phyloP scores from a whole-genome alignment of 2,888 invertebrate genomes.

The Pediacus dermestoides region DNA sequence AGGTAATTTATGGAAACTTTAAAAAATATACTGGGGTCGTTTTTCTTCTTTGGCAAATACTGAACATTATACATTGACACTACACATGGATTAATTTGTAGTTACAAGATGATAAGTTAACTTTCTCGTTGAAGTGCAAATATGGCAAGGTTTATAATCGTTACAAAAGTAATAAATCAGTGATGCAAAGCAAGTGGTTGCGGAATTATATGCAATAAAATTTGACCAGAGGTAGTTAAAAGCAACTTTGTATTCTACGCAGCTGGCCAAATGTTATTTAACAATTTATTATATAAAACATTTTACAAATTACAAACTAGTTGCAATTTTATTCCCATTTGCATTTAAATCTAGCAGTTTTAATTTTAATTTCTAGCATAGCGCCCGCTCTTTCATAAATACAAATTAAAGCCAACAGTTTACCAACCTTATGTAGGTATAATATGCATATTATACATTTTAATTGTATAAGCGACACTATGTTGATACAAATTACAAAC shows the following conservation, averaged over 20 bases:
- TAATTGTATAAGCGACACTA: constrained; percentile 28
- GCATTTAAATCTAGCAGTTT: constrained; percentile 28
- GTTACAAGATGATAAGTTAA: too few species aligned
- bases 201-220: background rate
- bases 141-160: too few species aligned
- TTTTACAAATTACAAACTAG: constrained; percentile 33
- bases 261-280: constrained; percentile 13
- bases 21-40: too few species aligned
- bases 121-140: too few species aligned
- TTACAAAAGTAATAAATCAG: background rate
- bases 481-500: constrained; percentile 30
- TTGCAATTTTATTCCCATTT: constrained; percentile 36
- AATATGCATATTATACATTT: constrained; percentile 22
- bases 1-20: too few species aligned
- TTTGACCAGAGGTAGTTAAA: constrained; percentile 3
- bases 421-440: constrained; percentile 22
- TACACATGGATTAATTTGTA: too few species aligned
- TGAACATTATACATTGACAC: too few species aligned
- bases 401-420: constrained; percentile 31
- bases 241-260: constrained; percentile 2
- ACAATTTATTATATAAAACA: constrained; percentile 31
- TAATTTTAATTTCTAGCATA: constrained; percentile 33
- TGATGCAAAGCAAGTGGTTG: background rate
- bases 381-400: constrained; percentile 34
- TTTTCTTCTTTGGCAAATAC: too few species aligned